Evolutionary conservation across 2,888 invertebrate genomes (phyloP).

Genomic region (Anoplius nigerrimus): DNA sequence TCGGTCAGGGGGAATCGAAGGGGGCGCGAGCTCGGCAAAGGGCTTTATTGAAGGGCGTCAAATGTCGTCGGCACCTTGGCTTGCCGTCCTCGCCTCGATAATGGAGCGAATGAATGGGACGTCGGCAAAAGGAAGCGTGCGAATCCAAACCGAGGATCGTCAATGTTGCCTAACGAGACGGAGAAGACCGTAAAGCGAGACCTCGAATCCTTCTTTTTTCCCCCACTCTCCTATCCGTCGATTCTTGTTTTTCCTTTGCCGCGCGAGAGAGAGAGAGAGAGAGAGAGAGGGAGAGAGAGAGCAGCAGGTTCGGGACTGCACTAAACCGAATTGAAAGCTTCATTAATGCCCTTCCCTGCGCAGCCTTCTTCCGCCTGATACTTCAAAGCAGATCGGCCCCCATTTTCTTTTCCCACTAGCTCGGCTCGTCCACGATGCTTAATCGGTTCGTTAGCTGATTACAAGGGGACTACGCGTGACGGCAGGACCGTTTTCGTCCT

Average conservation of each 20-base stretch:
- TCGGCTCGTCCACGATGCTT: conserved; percentile 13
- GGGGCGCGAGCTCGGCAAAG: no score
- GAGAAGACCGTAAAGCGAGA: neutral
- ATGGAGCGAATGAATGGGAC: neutral
- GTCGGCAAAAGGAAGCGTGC: neutral
- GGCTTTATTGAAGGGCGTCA: no score
- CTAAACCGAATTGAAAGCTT: conserved; percentile 30
- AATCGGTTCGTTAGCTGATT: conserved; percentile 46
- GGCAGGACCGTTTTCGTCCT: no score
- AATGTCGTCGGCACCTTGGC: no score
- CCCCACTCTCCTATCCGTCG: neutral
- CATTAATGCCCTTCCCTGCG: conserved; percentile 19
- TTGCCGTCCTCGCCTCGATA: neutral
- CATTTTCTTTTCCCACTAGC: neutral
- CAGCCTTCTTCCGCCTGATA: neutral
- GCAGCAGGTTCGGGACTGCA: no score
- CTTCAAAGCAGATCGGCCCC: conserved; percentile 32
- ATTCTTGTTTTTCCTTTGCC: neutral
- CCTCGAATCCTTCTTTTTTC: neutral
- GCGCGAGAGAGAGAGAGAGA: no score
- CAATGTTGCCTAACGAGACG: conserved; percentile 22
- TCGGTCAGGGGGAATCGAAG: no score
- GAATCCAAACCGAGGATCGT: conserved; percentile 12
- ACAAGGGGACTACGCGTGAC: conserved; percentile 19
- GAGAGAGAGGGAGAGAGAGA: no score